phyloP scores from a whole-genome alignment of 2,113 vertebrate genomes.

The Haemorhous mexicanus region DNA sequence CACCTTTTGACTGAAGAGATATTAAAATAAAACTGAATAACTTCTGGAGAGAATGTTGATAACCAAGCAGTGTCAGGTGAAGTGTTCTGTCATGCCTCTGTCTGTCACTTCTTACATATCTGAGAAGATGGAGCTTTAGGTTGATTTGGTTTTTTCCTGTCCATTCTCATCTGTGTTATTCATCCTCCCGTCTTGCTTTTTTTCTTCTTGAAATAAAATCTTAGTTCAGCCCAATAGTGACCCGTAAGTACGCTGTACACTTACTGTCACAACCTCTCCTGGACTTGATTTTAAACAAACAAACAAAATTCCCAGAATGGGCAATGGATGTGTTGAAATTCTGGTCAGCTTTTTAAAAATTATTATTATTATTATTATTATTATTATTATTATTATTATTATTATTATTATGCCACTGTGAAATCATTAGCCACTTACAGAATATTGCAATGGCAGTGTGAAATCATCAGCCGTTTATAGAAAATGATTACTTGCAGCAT shows the following conservation, averaged over 20 bases:
- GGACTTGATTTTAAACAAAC: neutral
- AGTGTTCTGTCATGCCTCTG: neutral
- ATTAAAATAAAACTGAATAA: slow-evolving; percentile 2
- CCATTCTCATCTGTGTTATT: neutral
- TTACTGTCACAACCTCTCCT: neutral
- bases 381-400: neutral
- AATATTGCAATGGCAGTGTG: neutral
- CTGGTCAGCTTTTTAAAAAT: neutral
- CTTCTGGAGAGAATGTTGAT: neutral
- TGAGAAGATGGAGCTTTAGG: neutral
- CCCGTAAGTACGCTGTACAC: neutral
- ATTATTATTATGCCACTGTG: neutral
- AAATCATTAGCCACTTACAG: neutral
- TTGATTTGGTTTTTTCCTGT: neutral
- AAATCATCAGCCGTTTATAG: neutral
- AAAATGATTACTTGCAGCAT: neutral
- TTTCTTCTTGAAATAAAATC: neutral
- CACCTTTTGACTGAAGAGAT: neutral
- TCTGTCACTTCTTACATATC: neutral
- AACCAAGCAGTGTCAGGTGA: neutral
- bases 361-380: neutral
- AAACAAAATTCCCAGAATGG: neutral
- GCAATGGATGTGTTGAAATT: neutral
- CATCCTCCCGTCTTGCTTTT: neutral
- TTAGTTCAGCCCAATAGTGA: neutral